Conservation (phyloP, 2,113 vertebrate species). For the Anhinga anhinga region DNA sequence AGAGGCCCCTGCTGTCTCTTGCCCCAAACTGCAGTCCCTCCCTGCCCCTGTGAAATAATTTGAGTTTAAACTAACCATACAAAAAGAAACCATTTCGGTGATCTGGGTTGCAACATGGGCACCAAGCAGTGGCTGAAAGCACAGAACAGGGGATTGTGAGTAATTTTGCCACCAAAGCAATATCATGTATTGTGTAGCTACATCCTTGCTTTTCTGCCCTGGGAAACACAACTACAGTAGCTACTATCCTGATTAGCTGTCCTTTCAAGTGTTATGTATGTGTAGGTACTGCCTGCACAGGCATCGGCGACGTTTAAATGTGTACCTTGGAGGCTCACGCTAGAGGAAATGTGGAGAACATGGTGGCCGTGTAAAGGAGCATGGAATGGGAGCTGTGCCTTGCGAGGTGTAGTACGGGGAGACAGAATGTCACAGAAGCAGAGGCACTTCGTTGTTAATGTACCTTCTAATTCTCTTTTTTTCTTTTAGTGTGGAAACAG, state of each 20-base stretch:
- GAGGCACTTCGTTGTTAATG: background rate
- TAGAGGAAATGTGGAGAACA: background rate
- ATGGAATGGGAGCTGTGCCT: background rate
- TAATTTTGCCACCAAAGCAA: background rate
- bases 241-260: background rate
- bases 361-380: background rate
- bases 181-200: background rate
- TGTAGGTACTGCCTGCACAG: background rate
- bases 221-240: background rate
- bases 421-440: background rate
- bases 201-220: background rate
- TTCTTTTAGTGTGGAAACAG: slow-evolving; percentile 88
- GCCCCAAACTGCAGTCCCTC: background rate
- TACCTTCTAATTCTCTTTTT: background rate
- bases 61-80: background rate
- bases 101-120: background rate
- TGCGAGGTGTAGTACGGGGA: rapidly evolving
- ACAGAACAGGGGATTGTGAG: background rate
- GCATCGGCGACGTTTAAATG: background rate
- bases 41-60: background rate
- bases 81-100: background rate
- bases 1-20: background rate
- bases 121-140: background rate
- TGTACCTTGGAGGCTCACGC: background rate
- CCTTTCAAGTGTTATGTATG: background rate